These are phyloP conservation scores for Oryzias melastigma DNA, from an alignment of 2,113 vertebrate species.

Conservation along the genomic window DNA sequence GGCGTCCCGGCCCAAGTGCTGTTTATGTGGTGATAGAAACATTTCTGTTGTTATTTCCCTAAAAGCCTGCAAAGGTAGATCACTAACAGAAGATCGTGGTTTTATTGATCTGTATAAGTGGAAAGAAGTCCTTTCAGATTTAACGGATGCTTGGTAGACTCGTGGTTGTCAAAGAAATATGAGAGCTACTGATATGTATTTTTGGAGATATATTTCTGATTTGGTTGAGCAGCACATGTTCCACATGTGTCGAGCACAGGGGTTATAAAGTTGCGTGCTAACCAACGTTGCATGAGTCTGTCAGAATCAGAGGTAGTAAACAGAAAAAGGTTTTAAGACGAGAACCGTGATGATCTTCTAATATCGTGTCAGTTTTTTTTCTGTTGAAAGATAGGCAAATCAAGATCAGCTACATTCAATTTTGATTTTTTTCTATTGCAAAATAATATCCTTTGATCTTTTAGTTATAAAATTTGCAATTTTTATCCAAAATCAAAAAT, in stretches of 20 bases:
- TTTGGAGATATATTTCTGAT: background rate
- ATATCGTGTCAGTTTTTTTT: too few species aligned
- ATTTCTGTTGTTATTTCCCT: conserved; percentile 36
- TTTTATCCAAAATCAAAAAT: too few species aligned
- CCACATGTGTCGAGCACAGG: background rate
- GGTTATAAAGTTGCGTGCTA: background rate
- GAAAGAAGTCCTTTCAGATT: background rate
- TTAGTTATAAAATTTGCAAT: too few species aligned
- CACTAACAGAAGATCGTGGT: conserved; percentile 1
- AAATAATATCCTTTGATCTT: too few species aligned
- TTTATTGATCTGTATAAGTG: conserved; percentile 8
- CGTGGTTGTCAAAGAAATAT: background rate
- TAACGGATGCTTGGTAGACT: conserved; percentile 4
- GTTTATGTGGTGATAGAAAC: conserved; percentile 46
- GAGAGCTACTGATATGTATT: background rate
- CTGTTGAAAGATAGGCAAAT: too few species aligned
- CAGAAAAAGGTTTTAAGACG: too few species aligned
- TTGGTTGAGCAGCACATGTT: background rate
- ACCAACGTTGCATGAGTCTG: background rate
- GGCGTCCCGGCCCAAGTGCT: conserved; percentile 33
- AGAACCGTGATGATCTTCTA: too few species aligned
- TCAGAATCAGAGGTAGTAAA: background rate
- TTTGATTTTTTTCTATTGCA: too few species aligned
- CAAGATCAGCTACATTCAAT: too few species aligned
- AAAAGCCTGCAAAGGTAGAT: conserved; percentile 24